Conservation (phyloP, 1,140 invertebrate genomes). For the Drosophila santomea region DNA sequence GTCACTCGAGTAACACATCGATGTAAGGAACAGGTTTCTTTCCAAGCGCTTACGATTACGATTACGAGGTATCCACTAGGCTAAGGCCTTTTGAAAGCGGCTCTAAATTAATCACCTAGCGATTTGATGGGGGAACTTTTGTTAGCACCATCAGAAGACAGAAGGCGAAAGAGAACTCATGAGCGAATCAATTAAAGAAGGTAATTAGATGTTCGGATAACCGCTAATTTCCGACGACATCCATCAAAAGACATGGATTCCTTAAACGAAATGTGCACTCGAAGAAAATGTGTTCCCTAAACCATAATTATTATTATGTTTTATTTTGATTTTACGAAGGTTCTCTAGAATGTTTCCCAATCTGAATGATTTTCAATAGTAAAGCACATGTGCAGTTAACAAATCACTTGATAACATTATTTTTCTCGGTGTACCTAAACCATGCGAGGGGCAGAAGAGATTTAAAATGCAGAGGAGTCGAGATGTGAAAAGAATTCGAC, state of each 20-base stretch:
- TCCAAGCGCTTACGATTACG: constrained; percentile 18
- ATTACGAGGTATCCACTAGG: constrained; percentile 15
- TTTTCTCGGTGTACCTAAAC: constrained; percentile 3
- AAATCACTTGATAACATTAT: background rate
- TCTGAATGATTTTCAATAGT: background rate
- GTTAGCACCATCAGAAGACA: constrained; percentile 5
- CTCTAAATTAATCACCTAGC: constrained; percentile 59
- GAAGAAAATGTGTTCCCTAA: background rate
- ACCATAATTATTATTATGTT: no score
- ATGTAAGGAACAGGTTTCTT: constrained; percentile 64
- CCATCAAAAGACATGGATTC: constrained; percentile 35
- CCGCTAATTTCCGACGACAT: constrained; percentile 42
- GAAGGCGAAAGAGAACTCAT: constrained; percentile 29
- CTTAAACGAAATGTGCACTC: constrained; percentile 25
- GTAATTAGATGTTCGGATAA: constrained; percentile 62
- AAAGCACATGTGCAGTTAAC: no score
- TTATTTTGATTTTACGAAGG: no score
- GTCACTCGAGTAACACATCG: constrained; percentile 15
- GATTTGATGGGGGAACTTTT: constrained; percentile 42
- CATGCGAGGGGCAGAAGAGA: constrained; percentile 9
- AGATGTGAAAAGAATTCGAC: constrained; percentile 18
- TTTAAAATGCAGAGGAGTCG: constrained; percentile 49
- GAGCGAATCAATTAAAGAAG: constrained; percentile 37
- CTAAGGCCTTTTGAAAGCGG: constrained; percentile 35
- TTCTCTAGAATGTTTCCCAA: background rate